phyloP scores from a whole-genome alignment of 1,140 invertebrate genomes.

The Schlechtendalia chinensis region DNA sequence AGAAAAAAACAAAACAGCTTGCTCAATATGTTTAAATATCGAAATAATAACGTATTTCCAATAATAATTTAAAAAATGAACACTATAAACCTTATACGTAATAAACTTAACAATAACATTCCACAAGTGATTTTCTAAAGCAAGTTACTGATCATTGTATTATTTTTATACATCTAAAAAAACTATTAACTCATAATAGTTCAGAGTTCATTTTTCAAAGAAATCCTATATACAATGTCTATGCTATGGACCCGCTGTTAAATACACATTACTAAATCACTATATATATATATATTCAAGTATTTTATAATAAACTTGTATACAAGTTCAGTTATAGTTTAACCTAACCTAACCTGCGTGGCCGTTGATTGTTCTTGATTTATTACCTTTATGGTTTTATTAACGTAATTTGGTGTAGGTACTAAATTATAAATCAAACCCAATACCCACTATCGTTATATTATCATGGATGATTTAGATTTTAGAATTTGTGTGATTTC shows the following conservation, averaged over 20 bases:
- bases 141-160: background rate
- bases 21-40: background rate
- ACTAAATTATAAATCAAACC: too few species aligned
- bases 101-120: background rate
- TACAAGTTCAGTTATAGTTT: background rate
- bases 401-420: too few species aligned
- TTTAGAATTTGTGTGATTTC: too few species aligned
- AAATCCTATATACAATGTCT: background rate
- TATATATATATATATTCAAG: background rate
- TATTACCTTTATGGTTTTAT: too few species aligned
- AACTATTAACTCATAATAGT: background rate
- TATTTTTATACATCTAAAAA: background rate
- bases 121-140: background rate
- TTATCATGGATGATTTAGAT: too few species aligned
- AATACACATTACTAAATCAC: background rate
- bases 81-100: background rate
- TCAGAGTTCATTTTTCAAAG: background rate
- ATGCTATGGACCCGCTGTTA: background rate
- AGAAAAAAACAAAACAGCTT: background rate
- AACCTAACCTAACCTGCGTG: too few species aligned
- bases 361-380: too few species aligned
- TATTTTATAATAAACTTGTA: too few species aligned
- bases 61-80: background rate
- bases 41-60: background rate
- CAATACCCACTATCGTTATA: too few species aligned